Conservation (phyloP, 2,113 vertebrate species). For the Dinomys branickii region DNA sequence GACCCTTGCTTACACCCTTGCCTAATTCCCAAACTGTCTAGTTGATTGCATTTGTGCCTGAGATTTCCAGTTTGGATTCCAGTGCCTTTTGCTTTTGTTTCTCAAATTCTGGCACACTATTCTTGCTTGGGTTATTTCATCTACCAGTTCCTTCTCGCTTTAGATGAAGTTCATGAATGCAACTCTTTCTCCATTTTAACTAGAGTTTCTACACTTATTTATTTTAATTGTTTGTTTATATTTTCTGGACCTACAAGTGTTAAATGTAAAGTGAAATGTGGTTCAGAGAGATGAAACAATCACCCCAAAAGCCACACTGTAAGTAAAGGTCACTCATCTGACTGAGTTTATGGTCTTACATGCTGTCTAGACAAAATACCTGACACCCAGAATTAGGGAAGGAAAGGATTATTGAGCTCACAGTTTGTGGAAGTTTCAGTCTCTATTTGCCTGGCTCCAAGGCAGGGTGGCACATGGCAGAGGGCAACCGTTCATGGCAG, state of each 20-base stretch:
- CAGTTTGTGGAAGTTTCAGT: too few relatives aligned
- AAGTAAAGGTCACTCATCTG: not conserved
- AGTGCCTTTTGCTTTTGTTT: not conserved
- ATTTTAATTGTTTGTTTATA: not conserved
- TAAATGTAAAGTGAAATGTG: conserved; percentile 26
- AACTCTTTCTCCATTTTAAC: not conserved
- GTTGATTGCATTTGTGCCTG: not conserved
- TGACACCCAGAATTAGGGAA: too few relatives aligned
- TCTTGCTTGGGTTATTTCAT: not conserved
- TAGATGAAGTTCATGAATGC: not conserved
- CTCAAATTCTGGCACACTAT: not conserved
- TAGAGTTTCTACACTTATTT: not conserved
- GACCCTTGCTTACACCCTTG: not conserved
- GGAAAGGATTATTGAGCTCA: too few relatives aligned
- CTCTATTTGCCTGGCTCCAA: too few relatives aligned
- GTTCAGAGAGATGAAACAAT: not conserved
- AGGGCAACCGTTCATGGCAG: too few relatives aligned
- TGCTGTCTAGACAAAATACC: too few relatives aligned
- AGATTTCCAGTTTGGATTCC: not conserved
- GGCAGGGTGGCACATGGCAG: too few relatives aligned
- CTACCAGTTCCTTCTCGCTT: not conserved
- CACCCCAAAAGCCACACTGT: not conserved
- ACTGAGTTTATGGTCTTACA: not conserved
- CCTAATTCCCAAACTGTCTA: not conserved
- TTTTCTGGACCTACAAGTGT: not conserved